Percentiles rank a stretch among this genome's conserved stretches.
These are phyloP conservation scores for Ceratosolen fusciceps DNA, from an alignment of 1,140 invertebrate species.

Conservation along the genomic window DNA sequence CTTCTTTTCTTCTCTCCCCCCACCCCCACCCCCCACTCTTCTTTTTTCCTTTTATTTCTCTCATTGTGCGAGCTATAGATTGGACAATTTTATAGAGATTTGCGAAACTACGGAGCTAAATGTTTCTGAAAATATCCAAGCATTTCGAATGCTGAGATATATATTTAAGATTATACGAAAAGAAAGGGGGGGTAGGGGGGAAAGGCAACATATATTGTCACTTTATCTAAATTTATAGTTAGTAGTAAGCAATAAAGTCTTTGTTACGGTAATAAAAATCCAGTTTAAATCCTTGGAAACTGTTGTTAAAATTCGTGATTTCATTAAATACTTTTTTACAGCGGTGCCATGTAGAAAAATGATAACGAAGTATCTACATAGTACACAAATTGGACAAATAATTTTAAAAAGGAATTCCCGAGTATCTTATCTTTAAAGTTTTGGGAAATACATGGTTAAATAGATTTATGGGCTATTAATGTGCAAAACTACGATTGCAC, in stretches of 20 bases:
- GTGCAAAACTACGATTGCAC: not conserved
- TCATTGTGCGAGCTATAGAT: not conserved
- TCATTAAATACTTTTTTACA: conserved; percentile 21
- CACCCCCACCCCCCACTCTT: too few relatives aligned
- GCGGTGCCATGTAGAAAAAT: not conserved
- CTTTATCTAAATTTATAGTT: conserved; percentile 28
- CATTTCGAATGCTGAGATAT: not conserved
- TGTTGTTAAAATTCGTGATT: conserved; percentile 24
- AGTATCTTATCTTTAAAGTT: conserved; percentile 10
- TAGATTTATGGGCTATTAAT: conserved; percentile 1
- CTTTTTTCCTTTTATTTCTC: too few relatives aligned
- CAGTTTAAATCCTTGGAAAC: conserved; percentile 14
- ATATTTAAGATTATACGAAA: conserved; percentile 10
- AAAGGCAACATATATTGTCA: conserved; percentile 15
- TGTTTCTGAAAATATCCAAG: not conserved
- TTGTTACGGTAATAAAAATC: conserved; percentile 28
- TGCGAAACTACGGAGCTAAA: not conserved
- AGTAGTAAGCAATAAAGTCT: conserved; percentile 22
- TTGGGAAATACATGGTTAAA: conserved; percentile 7
- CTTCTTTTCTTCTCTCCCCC: not conserved
- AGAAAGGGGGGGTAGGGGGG: too few relatives aligned
- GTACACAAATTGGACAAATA: conserved; percentile 13
- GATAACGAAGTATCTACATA: conserved; percentile 15
- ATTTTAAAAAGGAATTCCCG: not conserved
- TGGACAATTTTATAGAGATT: not conserved